Evolutionary conservation across 2,888 invertebrate species (phyloP).

Genomic region (Synanthedon andrenaeformis): DNA sequence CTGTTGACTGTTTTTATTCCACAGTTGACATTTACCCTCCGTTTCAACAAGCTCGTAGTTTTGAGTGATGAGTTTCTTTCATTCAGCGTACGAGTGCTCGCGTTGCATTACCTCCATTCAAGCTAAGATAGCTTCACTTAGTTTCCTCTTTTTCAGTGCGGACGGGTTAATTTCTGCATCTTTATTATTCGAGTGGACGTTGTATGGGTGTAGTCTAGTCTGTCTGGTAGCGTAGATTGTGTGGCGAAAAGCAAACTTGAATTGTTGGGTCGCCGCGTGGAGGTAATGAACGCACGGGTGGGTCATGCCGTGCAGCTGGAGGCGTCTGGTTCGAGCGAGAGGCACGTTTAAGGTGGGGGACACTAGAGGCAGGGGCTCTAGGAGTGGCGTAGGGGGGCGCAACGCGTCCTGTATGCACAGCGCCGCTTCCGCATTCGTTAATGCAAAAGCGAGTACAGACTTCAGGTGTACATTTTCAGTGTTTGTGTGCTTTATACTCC

Average conservation of each 20-base stretch:
- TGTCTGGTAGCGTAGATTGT: conserved; percentile 65
- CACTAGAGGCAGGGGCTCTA: conserved; percentile 17
- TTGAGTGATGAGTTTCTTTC: conserved; percentile 60
- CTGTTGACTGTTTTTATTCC: conserved; percentile 71
- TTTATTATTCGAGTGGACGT: conserved; percentile 68
- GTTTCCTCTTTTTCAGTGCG: conserved; percentile 64
- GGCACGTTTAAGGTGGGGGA: conserved; percentile 24
- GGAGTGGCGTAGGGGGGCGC: conserved; percentile 29
- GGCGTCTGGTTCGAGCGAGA: conserved; percentile 59
- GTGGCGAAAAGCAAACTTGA: conserved; percentile 69
- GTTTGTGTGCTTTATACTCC: conserved; percentile 63
- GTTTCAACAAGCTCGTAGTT: conserved; percentile 55
- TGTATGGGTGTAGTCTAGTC: conserved; percentile 50
- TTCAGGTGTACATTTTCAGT: conserved; percentile 70
- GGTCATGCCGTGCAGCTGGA: conserved; percentile 56
- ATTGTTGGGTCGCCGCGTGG: conserved; percentile 65
- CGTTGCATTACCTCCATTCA: conserved; percentile 64
- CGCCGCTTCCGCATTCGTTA: conserved; percentile 70
- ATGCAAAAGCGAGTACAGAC: conserved; percentile 68
- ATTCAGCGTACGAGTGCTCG: conserved; percentile 59
- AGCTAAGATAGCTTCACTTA: conserved; percentile 67
- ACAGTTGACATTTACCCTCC: conserved; percentile 66
- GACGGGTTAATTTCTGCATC: conserved; percentile 67
- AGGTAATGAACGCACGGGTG: conserved; percentile 66
- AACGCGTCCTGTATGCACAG: conserved; percentile 66